A percentile compares a stretch with the other conserved stretches of the same genome.
Conservation (phyloP, 1,140 invertebrate genomes). For the Drosophila micromelanica region DNA sequence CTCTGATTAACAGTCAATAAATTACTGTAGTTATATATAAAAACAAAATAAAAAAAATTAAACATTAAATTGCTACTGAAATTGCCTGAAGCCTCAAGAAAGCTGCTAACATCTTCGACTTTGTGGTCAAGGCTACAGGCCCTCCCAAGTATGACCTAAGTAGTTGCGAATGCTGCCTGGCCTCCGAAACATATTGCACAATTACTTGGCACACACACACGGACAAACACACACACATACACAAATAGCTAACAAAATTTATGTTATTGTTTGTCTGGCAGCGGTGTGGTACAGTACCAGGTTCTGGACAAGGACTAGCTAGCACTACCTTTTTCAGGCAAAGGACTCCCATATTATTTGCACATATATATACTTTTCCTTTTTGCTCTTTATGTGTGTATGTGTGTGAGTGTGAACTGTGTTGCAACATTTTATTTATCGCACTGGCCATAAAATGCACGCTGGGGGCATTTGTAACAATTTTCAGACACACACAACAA, state of each 20-base stretch:
- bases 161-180: slow-evolving; percentile 42
- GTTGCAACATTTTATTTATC: slow-evolving; percentile 82
- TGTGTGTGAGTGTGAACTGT: slow-evolving; percentile 37
- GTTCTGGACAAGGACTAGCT: slow-evolving; percentile 38
- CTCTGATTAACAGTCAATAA: no score
- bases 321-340: slow-evolving; percentile 54
- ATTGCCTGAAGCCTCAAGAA: not conserved
- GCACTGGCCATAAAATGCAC: slow-evolving; percentile 81
- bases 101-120: slow-evolving; percentile 17
- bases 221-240: slow-evolving; percentile 14
- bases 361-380: slow-evolving; percentile 33
- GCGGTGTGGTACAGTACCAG: slow-evolving; percentile 20
- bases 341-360: slow-evolving; percentile 67
- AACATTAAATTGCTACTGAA: not conserved
- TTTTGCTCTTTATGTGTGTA: not conserved
- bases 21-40: no score
- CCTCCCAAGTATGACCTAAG: slow-evolving; percentile 18
- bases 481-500: slow-evolving; percentile 73
- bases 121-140: slow-evolving; percentile 59
- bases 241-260: slow-evolving; percentile 73
- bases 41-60: no score
- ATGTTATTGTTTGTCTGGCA: slow-evolving; percentile 82
- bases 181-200: slow-evolving; percentile 78
- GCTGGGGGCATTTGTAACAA: slow-evolving; percentile 82
- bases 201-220: slow-evolving; percentile 62